Evolutionary conservation across 2,797 vertebrate species (phyloP), one percentile per base, ranked within the genome.

Genomic region (Manis javanica): DNA sequence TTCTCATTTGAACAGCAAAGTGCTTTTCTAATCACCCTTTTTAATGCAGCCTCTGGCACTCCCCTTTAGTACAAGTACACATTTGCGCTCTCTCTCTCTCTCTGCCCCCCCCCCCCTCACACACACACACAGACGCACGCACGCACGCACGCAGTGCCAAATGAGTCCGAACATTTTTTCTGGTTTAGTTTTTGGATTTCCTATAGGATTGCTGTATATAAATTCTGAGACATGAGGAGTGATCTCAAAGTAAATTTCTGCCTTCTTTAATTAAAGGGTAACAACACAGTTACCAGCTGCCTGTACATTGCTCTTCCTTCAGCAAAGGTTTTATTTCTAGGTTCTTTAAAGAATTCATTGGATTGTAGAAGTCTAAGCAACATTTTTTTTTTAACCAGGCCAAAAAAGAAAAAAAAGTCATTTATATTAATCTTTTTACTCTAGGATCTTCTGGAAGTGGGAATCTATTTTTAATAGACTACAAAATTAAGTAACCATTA

Each of bases 371-470:
- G 42, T 90, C 51, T 83, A 42, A 82, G n/a, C 8, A 71, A 39
- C 37, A 39, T 39, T 39, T 39, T 39, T 39, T 39, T 39, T 39
- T 39, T 39, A 39, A 39, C 37, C 37, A 39, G 37, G 37, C 37
- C 37, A 39, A 39, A 39, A 39, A 39, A 39, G 37, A 39, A 39
- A 39, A 39, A 39, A 39, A 39, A 39, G 53, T 79, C 13, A n/a
- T 57, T 96, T 91, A 72, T 84, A 92, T 71, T 86, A 78, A 49
- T 91, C 24, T 93, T 95, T 95, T 91, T 82, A 71, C 29, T 90
- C 37, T 61, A 59, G 61, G 26, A 15, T 87, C 18, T 86, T 72
- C 90, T 55, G 10, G 37, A 94, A 92, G 53, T 92, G 6, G 66
- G 8, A 16, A 42, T 93, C 91, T 93, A 64, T 77, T 81, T 77